These are phyloP conservation scores for Clepsis dumicolana DNA, from an alignment of 2,888 invertebrate genomes.

Conservation along the genomic window DNA sequence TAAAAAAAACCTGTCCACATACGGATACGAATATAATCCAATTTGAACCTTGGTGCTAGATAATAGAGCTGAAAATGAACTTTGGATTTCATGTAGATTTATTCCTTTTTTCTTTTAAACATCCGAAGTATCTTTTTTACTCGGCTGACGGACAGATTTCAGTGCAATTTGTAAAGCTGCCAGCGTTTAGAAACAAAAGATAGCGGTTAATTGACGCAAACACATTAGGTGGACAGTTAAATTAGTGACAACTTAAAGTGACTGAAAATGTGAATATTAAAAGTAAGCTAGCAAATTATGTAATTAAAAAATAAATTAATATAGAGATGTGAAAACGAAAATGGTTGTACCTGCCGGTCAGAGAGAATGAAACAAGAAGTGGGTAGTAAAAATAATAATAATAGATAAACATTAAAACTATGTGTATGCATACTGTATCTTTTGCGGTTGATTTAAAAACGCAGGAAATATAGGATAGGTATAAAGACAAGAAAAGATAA, in stretches of 20 bases:
- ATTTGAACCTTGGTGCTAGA: neutral
- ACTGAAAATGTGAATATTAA: neutral
- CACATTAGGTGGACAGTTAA: slow-evolving; percentile 8
- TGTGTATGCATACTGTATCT: too few species aligned
- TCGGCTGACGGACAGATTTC: neutral
- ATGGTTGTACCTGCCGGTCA: too few species aligned
- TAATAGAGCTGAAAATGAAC: neutral
- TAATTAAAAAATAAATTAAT: too few species aligned
- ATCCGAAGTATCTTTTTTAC: neutral
- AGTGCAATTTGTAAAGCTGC: slow-evolving; percentile 37
- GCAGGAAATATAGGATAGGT: too few species aligned
- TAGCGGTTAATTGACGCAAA: slow-evolving; percentile 25
- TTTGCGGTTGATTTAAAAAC: too few species aligned
- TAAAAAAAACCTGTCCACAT: neutral
- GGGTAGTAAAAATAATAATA: too few species aligned
- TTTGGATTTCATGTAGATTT: neutral
- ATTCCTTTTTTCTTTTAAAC: neutral
- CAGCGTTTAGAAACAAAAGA: slow-evolving; percentile 17
- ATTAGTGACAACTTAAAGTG: neutral
- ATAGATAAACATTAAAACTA: too few species aligned
- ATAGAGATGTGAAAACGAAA: too few species aligned
- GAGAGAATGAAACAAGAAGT: too few species aligned
- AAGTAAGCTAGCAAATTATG: too few species aligned
- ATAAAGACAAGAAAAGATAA: too few species aligned
- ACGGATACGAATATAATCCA: neutral